phyloP scores from a whole-genome alignment of 2,797 vertebrate genomes.

The Anisognathus igniventris region DNA sequence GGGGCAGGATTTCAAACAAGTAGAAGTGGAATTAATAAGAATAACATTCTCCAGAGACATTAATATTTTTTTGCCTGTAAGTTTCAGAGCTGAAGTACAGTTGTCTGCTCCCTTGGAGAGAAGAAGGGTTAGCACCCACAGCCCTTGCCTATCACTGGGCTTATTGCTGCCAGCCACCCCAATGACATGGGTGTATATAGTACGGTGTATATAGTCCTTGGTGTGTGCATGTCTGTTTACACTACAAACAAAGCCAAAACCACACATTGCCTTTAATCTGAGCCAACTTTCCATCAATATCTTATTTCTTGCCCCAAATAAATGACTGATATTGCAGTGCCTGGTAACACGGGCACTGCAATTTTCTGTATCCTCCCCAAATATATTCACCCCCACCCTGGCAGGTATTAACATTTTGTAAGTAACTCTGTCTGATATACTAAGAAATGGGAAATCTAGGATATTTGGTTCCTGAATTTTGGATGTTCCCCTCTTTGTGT shows the following conservation, averaged over 20 bases:
- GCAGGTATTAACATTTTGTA: not conserved
- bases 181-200: fast-evolving
- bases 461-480: not conserved
- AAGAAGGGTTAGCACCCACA: not conserved
- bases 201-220: not conserved
- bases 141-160: not conserved
- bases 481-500: not conserved
- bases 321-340: not conserved
- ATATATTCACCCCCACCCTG: not conserved
- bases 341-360: not conserved
- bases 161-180: not conserved
- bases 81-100: not conserved
- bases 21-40: not conserved
- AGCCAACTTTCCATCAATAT: not conserved
- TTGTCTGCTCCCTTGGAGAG: not conserved
- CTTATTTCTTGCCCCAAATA: not conserved
- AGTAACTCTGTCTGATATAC: not conserved
- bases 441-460: not conserved
- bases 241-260: not conserved
- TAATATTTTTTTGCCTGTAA: not conserved
- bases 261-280: not conserved
- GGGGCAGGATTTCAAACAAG: not conserved
- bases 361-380: not conserved
- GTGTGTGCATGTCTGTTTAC: not conserved
- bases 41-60: not conserved